Percentiles rank a stretch among this genome's conserved stretches.
phyloP scores from a whole-genome alignment of 1,140 invertebrate species.

The Tetranychus cinnabarinus region DNA sequence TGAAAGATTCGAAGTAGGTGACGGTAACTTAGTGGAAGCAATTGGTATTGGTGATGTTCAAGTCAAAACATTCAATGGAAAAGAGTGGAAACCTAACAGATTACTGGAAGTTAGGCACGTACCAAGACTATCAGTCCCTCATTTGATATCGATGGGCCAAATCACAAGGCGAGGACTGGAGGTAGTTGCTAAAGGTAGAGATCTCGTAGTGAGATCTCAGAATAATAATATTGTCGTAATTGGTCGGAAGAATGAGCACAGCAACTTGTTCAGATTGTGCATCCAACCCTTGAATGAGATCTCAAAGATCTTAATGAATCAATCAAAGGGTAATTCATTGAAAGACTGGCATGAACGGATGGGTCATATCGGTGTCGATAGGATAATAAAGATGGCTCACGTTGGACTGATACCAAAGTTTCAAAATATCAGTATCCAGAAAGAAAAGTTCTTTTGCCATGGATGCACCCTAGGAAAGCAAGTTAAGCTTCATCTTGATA shows the following conservation, averaged over 20 bases:
- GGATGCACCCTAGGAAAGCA: not conserved
- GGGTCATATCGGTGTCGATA: not conserved
- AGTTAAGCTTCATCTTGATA: not conserved
- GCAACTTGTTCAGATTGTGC: not conserved
- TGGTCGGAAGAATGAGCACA: not conserved
- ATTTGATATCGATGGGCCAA: not conserved
- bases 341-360: not conserved
- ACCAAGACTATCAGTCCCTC: not conserved
- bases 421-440: not conserved
- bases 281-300: not conserved
- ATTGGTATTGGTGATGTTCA: not conserved
- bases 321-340: not conserved
- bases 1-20: not conserved
- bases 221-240: not conserved
- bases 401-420: not conserved
- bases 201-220: not conserved
- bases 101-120: not conserved
- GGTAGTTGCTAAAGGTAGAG: not conserved
- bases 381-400: not conserved
- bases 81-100: not conserved
- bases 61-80: not conserved
- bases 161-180: not conserved
- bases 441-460: not conserved
- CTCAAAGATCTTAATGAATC: not conserved
- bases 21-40: not conserved